Base-by-base conservation (phyloP, 2,113 vertebrate genomes). In the Bufo bufo region DNA sequence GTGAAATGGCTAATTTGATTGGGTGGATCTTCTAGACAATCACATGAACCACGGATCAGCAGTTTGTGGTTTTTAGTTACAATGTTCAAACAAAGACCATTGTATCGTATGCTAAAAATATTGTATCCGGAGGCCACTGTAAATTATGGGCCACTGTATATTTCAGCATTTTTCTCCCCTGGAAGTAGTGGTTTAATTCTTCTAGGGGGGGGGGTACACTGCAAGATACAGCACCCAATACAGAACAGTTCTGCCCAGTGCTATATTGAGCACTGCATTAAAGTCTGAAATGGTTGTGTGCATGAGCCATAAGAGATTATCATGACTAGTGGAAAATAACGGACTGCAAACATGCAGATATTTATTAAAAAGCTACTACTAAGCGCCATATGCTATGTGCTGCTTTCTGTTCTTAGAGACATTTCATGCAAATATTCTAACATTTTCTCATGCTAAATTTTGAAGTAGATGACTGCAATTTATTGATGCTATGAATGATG, bases 371-470 rank as follows among this genome's bases (percentile, higher is more conserved):
- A 49, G 17, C 23, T 65, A 49, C 3, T 20, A 82, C 47, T 47
- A 20, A 43, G 20, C 8, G 7, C 6, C 43, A 49, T 49, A 49
- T 82, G 20, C 49, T 50, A 50, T 49, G 4, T 63, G 43, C 58
- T 66, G 50, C 20, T 23, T 47, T 65, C n/a, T 82, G 17, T 63
- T 23, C 61, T 13, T 4, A 50, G 0, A 82, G 59, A 20, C 13
- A 3, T 49, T 82, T 58, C n/a, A 80, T 80, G 58, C 80, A 82
- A 65, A 47, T 65, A 5, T 63, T 82, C 59, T 82, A 17, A 45
- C 61, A 79, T n/a, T 82, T 82, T 65, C n/a, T 5, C 59, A 66
- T n/a, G 61, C 81, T 82, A 82, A 50, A 82, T 82, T 82, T 19
- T 45, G 17, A 47, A 65, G 19, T 23, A 66, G 61, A 61, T 66